Percentiles rank a stretch among this genome's conserved stretches.
phyloP scores from a whole-genome alignment of 2,888 invertebrate species.

The Andrena marginata region DNA sequence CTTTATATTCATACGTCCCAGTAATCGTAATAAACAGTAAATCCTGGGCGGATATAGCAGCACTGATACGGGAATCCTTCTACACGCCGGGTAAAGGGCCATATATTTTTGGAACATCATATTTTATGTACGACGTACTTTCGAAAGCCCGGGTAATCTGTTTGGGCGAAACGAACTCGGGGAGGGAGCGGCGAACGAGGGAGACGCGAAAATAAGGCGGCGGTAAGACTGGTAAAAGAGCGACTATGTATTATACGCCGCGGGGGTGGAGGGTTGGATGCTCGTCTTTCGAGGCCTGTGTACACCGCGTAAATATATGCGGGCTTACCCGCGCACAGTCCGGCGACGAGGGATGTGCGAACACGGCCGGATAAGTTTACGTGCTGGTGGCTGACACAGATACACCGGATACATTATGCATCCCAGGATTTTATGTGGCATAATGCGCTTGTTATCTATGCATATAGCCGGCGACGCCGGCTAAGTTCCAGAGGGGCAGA shows the following conservation, averaged over 20 bases:
- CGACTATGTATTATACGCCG: conserved; percentile 66
- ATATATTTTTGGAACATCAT: conserved; percentile 59
- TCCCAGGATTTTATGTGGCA: conserved; percentile 77
- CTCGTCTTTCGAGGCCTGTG: conserved; percentile 20
- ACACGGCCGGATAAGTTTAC: conserved; percentile 55
- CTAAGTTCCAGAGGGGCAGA: conserved; percentile 48
- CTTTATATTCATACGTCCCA: conserved; percentile 25
- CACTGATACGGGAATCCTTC: conserved; percentile 48
- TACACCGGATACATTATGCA: conserved; percentile 79
- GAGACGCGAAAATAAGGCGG: conserved; percentile 62
- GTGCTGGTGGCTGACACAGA: conserved; percentile 67
- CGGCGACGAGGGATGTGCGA: conserved; percentile 37
- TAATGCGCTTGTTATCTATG: conserved; percentile 81
- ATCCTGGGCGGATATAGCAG: conserved; percentile 45
- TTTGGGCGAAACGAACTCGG: conserved; percentile 47
- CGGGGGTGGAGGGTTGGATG: conserved; percentile 13
- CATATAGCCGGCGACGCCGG: conserved; percentile 57
- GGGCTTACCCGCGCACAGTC: conserved; percentile 4
- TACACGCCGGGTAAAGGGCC: conserved; percentile 35
- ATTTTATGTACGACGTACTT: conserved; percentile 66
- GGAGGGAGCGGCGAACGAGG: neutral
- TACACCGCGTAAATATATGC: conserved; percentile 54
- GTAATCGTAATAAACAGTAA: conserved; percentile 53
- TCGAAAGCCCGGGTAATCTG: conserved; percentile 67
- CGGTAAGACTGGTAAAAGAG: conserved; percentile 67